Conservation (phyloP, 2,888 invertebrate genomes). For the Aproaerema taeniolella region DNA sequence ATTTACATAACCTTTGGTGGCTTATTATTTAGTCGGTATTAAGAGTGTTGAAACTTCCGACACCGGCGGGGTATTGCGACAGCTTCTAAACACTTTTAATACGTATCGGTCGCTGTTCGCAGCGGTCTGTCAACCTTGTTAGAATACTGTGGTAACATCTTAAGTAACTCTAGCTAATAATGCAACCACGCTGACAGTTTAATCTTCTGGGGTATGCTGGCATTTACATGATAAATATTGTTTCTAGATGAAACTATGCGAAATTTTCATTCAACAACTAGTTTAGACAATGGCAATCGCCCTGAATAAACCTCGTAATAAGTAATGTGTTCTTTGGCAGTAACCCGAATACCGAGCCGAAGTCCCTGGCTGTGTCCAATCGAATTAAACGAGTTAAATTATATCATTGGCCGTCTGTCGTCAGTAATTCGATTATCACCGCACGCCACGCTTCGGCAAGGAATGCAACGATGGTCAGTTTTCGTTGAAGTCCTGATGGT, state of each 20-base stretch:
- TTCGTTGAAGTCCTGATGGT: slow-evolving; percentile 32
- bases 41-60: slow-evolving; percentile 63
- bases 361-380: slow-evolving; percentile 65
- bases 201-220: slow-evolving; percentile 27
- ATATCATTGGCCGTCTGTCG: slow-evolving; percentile 64
- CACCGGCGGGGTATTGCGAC: slow-evolving; percentile 38
- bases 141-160: slow-evolving; percentile 34
- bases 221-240: slow-evolving; percentile 20
- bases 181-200: slow-evolving; percentile 30
- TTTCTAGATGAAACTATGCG: slow-evolving; percentile 4
- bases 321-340: slow-evolving; percentile 37
- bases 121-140: slow-evolving; percentile 55
- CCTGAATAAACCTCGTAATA: slow-evolving; percentile 41
- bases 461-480: slow-evolving; percentile 34
- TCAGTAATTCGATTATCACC: slow-evolving; percentile 62
- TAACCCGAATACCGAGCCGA: slow-evolving; percentile 49
- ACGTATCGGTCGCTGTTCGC: slow-evolving; percentile 51
- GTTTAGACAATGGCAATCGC: slow-evolving; percentile 28
- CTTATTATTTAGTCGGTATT: slow-evolving; percentile 51
- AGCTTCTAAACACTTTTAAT: slow-evolving; percentile 42
- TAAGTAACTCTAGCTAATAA: slow-evolving; percentile 46
- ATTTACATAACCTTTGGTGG: slow-evolving; percentile 48
- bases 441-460: slow-evolving; percentile 43
- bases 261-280: not conserved
- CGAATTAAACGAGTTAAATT: slow-evolving; percentile 71